Percentiles rank a stretch among this genome's conserved stretches.
Evolutionary conservation across 2,797 vertebrate genomes (phyloP).

Genomic region (Xenopus petersii): DNA sequence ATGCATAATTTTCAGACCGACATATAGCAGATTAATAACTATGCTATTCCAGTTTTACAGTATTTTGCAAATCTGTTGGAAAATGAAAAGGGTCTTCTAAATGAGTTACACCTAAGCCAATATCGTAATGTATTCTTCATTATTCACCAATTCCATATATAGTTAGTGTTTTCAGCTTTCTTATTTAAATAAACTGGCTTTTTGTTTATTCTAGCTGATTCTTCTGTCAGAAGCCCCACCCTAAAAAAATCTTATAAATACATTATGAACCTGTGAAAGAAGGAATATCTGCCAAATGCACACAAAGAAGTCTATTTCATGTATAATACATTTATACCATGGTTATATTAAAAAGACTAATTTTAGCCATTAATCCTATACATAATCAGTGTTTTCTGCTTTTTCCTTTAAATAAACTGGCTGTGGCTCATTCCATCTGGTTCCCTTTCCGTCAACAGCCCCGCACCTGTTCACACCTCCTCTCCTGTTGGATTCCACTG

Average conservation of each 20-base stretch:
- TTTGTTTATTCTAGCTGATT: slow-evolving; percentile 99
- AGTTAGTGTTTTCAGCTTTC: slow-evolving; percentile 88
- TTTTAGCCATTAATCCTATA: slow-evolving; percentile 81
- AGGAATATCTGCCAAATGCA: too few relatives aligned
- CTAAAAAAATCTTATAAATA: slow-evolving; percentile 44
- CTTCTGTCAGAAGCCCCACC: slow-evolving; percentile 99
- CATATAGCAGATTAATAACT: too few relatives aligned
- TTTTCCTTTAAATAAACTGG: slow-evolving; percentile 99
- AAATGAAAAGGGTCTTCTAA: too few relatives aligned
- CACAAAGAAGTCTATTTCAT: slow-evolving; percentile 56
- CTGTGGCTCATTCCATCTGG: slow-evolving; percentile 99
- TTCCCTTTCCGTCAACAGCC: slow-evolving; percentile 99
- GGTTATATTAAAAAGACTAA: slow-evolving; percentile 65
- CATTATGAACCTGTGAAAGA: too few relatives aligned
- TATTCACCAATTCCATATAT: slow-evolving; percentile 68
- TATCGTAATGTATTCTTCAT: too few relatives aligned
- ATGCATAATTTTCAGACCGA: too few relatives aligned
- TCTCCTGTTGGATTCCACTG: slow-evolving; percentile 99
- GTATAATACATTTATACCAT: too few relatives aligned
- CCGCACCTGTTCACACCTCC: slow-evolving; percentile 99
- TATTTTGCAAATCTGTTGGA: too few relatives aligned
- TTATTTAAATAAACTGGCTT: slow-evolving; percentile 99
- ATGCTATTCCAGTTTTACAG: too few relatives aligned
- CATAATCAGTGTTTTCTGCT: slow-evolving; percentile 85
- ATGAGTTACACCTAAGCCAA: too few relatives aligned